Conservation (phyloP, 2,797 vertebrate genomes). For the Falco cherrug region DNA sequence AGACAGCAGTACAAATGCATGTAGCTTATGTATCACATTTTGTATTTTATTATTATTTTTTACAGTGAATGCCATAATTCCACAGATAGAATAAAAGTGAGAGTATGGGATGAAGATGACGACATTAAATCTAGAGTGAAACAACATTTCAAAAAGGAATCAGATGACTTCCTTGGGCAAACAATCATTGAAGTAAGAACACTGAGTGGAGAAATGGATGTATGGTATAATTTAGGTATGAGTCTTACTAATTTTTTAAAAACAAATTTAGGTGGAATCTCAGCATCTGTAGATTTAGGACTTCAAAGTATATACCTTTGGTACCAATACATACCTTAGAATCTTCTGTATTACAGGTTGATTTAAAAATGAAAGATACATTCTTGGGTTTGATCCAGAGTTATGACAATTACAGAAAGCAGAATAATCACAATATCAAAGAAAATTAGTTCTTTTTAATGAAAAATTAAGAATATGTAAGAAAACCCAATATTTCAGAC, state of each 20-base stretch:
- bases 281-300: background rate
- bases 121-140: slow-evolving; percentile 98
- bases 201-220: slow-evolving; percentile 97
- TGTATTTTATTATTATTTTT: slow-evolving; percentile 37
- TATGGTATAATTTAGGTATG: slow-evolving; percentile 97
- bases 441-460: background rate
- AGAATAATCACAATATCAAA: background rate
- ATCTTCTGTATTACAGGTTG: background rate
- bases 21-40: background rate
- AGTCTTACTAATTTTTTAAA: background rate
- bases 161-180: slow-evolving; percentile 96
- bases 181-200: slow-evolving; percentile 99
- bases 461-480: background rate
- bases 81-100: slow-evolving; percentile 96
- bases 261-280: background rate
- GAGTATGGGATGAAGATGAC: slow-evolving; percentile 98
- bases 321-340: background rate
- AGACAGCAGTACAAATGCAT: background rate
- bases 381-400: background rate
- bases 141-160: slow-evolving; percentile 97
- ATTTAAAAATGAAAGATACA: background rate
- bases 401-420: background rate
- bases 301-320: background rate
- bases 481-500: background rate
- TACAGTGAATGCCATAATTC: slow-evolving; percentile 96